phyloP scores from a whole-genome alignment of 1,140 invertebrate genomes.

The Anastrepha obliqua region DNA sequence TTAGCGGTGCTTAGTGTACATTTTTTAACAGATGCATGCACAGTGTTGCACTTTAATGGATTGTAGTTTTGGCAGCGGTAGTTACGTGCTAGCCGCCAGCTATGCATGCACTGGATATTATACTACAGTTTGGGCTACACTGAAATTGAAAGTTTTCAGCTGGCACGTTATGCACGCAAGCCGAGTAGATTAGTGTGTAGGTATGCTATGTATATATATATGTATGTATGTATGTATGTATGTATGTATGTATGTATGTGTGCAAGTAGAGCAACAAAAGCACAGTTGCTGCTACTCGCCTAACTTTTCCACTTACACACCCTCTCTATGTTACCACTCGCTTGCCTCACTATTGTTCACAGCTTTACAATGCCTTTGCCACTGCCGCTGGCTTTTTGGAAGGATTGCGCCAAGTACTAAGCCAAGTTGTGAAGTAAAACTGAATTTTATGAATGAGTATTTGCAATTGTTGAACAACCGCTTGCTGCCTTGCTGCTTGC shows the following conservation, averaged over 20 bases:
- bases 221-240: neutral
- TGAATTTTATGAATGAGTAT: conserved; percentile 46
- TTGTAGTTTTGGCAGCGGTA: neutral
- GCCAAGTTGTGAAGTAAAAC: conserved; percentile 31
- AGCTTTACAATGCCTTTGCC: conserved; percentile 10
- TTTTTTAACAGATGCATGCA: conserved; percentile 32
- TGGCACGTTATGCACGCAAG: conserved; percentile 28
- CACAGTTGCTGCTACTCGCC: neutral
- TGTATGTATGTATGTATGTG: neutral
- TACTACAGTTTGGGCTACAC: neutral
- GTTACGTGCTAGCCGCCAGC: conserved; percentile 15
- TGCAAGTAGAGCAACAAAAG: neutral
- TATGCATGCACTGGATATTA: neutral
- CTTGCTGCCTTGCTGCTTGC: conserved; percentile 4
- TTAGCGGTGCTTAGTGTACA: conserved; percentile 40
- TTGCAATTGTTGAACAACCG: conserved; percentile 11
- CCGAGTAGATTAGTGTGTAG: neutral
- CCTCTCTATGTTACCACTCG: neutral
- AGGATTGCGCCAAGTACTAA: neutral
- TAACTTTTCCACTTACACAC: conserved; percentile 31
- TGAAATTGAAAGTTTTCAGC: conserved; percentile 52
- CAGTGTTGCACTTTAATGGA: conserved; percentile 49
- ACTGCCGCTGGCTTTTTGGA: neutral
- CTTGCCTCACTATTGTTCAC: neutral
- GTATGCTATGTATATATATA: neutral